A percentile compares a stretch with the other conserved stretches of the same genome.
Evolutionary conservation across 2,113 vertebrate species (phyloP).

Genomic region (Camelus bactrianus): DNA sequence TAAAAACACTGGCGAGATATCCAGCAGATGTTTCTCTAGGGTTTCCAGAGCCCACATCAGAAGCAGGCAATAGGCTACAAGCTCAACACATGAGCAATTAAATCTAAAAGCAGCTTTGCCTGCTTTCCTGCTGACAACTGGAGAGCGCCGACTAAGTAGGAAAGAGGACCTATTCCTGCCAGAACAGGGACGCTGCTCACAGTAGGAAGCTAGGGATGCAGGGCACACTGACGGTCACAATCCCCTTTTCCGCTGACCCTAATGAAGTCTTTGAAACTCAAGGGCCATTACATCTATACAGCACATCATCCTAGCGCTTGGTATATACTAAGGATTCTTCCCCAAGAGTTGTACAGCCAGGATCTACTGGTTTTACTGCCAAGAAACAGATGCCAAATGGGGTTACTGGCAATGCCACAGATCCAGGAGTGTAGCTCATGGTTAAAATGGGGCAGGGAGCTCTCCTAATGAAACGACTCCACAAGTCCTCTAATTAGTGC

Average conservation of each 20-base stretch:
- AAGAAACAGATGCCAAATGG: slow-evolving; percentile 8
- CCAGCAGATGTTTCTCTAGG: neutral
- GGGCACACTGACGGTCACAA: neutral
- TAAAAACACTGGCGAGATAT: neutral
- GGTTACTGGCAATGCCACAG: neutral
- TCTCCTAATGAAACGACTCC: neutral
- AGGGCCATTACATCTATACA: neutral
- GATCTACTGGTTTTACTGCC: slow-evolving; percentile 15
- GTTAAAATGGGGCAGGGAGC: neutral
- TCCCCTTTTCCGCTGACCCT: neutral
- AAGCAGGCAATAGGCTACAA: neutral
- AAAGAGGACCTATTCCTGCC: neutral
- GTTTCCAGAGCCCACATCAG: neutral
- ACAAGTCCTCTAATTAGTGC: neutral
- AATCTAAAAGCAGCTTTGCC: neutral
- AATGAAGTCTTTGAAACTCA: slow-evolving; percentile 26
- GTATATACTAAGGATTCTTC: neutral
- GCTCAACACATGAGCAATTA: neutral
- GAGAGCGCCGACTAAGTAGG: neutral
- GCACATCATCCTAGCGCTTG: neutral
- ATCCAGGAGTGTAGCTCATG: neutral
- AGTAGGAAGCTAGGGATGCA: neutral
- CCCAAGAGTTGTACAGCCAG: neutral
- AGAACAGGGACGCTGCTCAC: neutral
- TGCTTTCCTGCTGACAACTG: neutral